These are phyloP conservation scores for Caranx ignobilis DNA, from an alignment of 2,113 vertebrate species.

Conservation along the genomic window DNA sequence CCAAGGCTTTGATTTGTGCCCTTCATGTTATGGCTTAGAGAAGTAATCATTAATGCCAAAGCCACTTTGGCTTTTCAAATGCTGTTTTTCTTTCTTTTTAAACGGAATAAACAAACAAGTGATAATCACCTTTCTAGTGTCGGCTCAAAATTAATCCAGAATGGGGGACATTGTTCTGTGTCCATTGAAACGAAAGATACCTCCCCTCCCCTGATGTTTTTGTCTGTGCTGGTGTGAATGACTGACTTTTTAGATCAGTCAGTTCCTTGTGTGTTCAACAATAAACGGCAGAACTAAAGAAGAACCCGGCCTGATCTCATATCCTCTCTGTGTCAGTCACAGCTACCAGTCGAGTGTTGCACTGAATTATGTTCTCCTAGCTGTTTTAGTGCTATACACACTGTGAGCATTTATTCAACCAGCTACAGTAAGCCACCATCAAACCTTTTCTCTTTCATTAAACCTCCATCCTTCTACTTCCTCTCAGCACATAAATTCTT, in stretches of 20 bases:
- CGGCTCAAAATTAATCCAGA: constrained; percentile 76
- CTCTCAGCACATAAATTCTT: constrained; percentile 78
- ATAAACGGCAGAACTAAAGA: constrained; percentile 61
- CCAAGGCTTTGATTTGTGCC: constrained; percentile 88
- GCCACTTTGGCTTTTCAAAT: constrained; percentile 86
- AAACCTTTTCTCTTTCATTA: constrained; percentile 75
- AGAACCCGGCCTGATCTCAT: constrained; percentile 34
- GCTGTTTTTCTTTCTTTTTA: constrained; percentile 84
- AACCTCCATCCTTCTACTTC: constrained; percentile 69
- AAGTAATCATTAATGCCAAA: constrained; percentile 87
- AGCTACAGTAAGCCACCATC: constrained; percentile 67
- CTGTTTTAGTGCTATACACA: constrained; percentile 60
- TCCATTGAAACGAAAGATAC: constrained; percentile 72
- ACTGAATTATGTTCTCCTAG: constrained; percentile 40
- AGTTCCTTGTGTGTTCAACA: constrained; percentile 56
- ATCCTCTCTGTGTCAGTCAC: constrained; percentile 54
- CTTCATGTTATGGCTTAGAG: constrained; percentile 87
- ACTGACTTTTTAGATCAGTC: constrained; percentile 75
- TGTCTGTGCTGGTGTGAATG: constrained; percentile 69
- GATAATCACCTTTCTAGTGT: constrained; percentile 86
- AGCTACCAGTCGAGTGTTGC: constrained; percentile 19
- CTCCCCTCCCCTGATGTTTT: constrained; percentile 62
- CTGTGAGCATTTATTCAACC: constrained; percentile 57
- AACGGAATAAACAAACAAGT: constrained; percentile 86
- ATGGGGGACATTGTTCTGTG: constrained; percentile 72